Conservation (phyloP, 2,797 vertebrate species). For the Percopsis omiscomaycus region DNA sequence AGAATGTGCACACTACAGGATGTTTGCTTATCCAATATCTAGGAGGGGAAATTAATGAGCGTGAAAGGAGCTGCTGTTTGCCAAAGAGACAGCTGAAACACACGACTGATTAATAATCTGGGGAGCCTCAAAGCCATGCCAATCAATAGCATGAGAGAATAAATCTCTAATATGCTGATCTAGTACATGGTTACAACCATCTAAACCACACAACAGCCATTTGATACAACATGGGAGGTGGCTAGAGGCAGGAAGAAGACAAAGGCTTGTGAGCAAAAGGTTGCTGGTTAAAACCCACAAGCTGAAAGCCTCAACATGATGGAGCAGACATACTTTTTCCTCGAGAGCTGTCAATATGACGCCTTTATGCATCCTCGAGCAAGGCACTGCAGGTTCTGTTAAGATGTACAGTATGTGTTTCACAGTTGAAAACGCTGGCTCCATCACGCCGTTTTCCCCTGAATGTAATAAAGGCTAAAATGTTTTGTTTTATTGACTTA, state of each 20-base stretch:
- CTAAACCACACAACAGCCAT: conserved; percentile 24
- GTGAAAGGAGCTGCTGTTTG: conserved; percentile 70
- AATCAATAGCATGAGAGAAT: conserved; percentile 54
- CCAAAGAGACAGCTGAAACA: conserved; percentile 59
- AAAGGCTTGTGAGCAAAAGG: conserved; percentile 3
- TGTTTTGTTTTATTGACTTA: not conserved
- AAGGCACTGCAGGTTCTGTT: not conserved
- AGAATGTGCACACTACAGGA: conserved; percentile 56
- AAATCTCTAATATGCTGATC: conserved; percentile 42
- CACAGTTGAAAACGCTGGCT: not conserved
- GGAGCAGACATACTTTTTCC: not conserved
- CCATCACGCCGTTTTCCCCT: not conserved
- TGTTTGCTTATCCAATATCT: conserved; percentile 73
- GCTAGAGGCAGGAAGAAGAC: conserved; percentile 4
- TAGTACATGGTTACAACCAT: conserved; percentile 31
- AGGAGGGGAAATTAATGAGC: conserved; percentile 68
- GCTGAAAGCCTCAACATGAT: conserved; percentile 14
- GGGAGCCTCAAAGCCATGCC: conserved; percentile 41
- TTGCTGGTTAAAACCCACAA: conserved; percentile 9
- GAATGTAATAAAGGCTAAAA: not conserved
- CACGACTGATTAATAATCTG: conserved; percentile 58
- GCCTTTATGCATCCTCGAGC: conserved; percentile 9
- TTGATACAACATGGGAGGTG: conserved; percentile 26
- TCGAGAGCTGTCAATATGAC: not conserved
- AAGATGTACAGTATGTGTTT: not conserved